Percentiles rank a stretch among this genome's conserved stretches.
These are phyloP conservation scores for Herminia tarsipennalis DNA, from an alignment of 2,888 invertebrate genomes.

Conservation along the genomic window DNA sequence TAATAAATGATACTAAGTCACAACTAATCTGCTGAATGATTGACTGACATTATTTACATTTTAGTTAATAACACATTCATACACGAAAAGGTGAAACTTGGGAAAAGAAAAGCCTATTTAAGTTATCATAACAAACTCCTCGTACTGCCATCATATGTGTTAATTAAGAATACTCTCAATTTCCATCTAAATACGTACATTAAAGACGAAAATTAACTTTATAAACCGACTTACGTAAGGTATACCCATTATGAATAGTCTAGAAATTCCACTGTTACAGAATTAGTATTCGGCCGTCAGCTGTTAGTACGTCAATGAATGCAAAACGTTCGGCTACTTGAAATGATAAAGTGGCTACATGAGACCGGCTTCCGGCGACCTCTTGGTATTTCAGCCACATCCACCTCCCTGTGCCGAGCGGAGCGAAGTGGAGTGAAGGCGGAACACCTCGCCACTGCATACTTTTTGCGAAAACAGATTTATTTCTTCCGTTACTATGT, in stretches of 20 bases:
- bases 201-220: too few relatives aligned
- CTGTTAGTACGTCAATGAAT: constrained; percentile 46
- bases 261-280: not conserved
- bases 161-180: too few relatives aligned
- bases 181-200: too few relatives aligned
- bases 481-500: constrained; percentile 59
- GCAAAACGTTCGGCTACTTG: constrained; percentile 39
- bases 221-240: too few relatives aligned
- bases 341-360: constrained; percentile 43
- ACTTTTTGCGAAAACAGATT: constrained; percentile 60
- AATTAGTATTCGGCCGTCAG: constrained; percentile 18
- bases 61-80: too few relatives aligned
- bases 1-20: too few relatives aligned
- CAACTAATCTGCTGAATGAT: too few relatives aligned
- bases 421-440: constrained; percentile 14
- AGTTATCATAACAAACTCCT: too few relatives aligned
- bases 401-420: constrained; percentile 21
- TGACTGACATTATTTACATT: too few relatives aligned
- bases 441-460: constrained; percentile 45
- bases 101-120: too few relatives aligned
- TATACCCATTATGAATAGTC: not conserved
- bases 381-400: constrained; percentile 50
- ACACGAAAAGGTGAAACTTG: too few relatives aligned
- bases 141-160: too few relatives aligned
- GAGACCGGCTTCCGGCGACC: constrained; percentile 43